Base-by-base conservation (phyloP, 1,140 invertebrate genomes). In the Lethocerus indicus region DNA sequence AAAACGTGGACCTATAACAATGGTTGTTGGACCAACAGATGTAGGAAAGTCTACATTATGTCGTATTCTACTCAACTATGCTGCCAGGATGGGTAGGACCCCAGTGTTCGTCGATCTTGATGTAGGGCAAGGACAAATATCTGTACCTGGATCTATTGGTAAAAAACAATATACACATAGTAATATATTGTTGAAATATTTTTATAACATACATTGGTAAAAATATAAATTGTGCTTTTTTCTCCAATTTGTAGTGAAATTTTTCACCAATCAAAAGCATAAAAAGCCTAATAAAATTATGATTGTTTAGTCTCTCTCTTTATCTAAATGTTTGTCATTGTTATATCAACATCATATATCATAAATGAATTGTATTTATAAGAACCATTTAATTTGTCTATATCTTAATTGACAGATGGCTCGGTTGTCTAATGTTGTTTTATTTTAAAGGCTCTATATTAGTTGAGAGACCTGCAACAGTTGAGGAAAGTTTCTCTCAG, bases 41-140 rank as follows among this genome's bases (percentile, higher is more conserved):
- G 93, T 98, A 6, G 95, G 96, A 4, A 99, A 99, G 67, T 90
- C 87, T 32, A 95, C 91, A 0, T 60, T 98, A 0, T 87, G 83
- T 57, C 72, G 82, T 44, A 78, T 98, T 54, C 66, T 99, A 2
- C 66, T 96, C 0, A 99, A 98, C 67, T 95, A 95, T 68, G 88
- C 87, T 2, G 89, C 93, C 1, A 67, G 92, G 46, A 77, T 90
- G 67, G 86, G 83, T 1, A 71, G 78, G 46, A 67, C 83, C 36
- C 86, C 94, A 0, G 82, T 98, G 51, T 92, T 81, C 66, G 88
- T 96, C 2, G 95, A 99, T 64, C 67, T 98, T 14, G 95, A 99
- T 74, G 87, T 97, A 9, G 93, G 91, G 9, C 92, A 98, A 69
- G 92, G 90, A 2, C 74, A 81, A 29, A 89, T 96, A 54, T 87